Percentiles rank a stretch among this genome's conserved stretches.
phyloP scores from a whole-genome alignment of 2,888 invertebrate genomes.

The Drepana falcataria region DNA sequence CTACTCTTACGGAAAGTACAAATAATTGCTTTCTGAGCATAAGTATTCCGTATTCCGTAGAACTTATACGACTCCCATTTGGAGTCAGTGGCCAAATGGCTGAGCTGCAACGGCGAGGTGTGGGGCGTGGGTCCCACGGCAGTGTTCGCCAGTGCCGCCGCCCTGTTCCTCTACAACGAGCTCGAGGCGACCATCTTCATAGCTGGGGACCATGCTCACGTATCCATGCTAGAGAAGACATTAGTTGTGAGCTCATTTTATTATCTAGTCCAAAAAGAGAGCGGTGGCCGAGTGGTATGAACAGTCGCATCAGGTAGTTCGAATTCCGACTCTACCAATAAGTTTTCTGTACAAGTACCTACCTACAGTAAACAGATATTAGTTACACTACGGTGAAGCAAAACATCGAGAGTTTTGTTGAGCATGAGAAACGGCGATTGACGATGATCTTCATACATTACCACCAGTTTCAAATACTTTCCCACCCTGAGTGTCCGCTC shows the following conservation, averaged over 20 bases:
- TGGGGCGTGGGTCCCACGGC: constrained; percentile 69
- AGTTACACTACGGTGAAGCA: too few species aligned
- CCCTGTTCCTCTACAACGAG: constrained; percentile 69
- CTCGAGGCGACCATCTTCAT: constrained; percentile 53
- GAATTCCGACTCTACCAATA: background rate
- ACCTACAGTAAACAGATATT: too few species aligned
- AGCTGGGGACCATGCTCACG: constrained; percentile 45
- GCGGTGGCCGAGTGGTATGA: background rate
- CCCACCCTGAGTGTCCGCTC: too few species aligned
- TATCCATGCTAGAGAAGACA: constrained; percentile 54
- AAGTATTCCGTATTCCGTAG: constrained; percentile 22
- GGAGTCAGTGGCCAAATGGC: constrained; percentile 55
- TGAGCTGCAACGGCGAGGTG: constrained; percentile 71
- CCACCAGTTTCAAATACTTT: too few species aligned
- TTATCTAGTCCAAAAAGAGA: background rate
- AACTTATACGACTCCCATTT: constrained; percentile 44
- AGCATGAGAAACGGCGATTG: too few species aligned
- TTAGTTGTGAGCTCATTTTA: constrained; percentile 41
- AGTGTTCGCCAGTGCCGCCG: constrained; percentile 69
- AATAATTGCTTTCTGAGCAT: too few species aligned
- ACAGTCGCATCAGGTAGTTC: background rate
- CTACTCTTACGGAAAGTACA: too few species aligned
- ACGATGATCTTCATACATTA: too few species aligned
- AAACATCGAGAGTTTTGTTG: too few species aligned
- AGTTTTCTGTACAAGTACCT: too few species aligned